Percentiles rank a stretch among this genome's conserved stretches.
Conservation (phyloP, 2,888 invertebrate species). For the Archips crataeganus region DNA sequence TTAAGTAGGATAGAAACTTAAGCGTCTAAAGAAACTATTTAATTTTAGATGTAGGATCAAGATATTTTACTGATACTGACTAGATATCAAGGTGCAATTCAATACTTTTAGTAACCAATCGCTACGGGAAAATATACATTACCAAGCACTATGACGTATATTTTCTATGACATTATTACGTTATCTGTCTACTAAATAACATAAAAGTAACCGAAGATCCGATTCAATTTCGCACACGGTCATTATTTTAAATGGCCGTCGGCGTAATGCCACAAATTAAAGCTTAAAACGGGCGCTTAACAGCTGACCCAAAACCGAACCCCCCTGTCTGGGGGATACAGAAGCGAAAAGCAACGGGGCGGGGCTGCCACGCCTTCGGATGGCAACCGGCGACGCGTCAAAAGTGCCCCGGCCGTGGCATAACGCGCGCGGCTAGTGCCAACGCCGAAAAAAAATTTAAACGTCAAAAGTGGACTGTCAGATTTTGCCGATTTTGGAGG, state of each 20-base stretch:
- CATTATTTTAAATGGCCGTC: slow-evolving; percentile 81
- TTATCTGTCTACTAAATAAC: slow-evolving; percentile 5
- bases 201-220: slow-evolving; percentile 56
- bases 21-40: no score
- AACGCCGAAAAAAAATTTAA: slow-evolving; percentile 45
- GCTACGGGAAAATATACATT: not conserved
- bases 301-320: slow-evolving; percentile 85
- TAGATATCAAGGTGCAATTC: no score
- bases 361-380: slow-evolving; percentile 78
- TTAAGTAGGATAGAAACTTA: no score
- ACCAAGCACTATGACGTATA: not conserved
- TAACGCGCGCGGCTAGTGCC: slow-evolving; percentile 67
- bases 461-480: slow-evolving; percentile 38
- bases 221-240: slow-evolving; percentile 69
- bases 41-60: no score
- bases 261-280: slow-evolving; percentile 84
- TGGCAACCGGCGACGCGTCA: slow-evolving; percentile 72
- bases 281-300: slow-evolving; percentile 85
- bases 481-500: slow-evolving; percentile 41
- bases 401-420: slow-evolving; percentile 76
- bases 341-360: slow-evolving; percentile 80
- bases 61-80: no score
- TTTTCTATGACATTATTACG: slow-evolving; percentile 23
- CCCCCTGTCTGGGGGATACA: slow-evolving; percentile 64
- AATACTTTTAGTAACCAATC: no score